Percentiles rank a stretch among this genome's conserved stretches.
Evolutionary conservation across 2,113 vertebrate species (phyloP).

Genomic region (Chionodraco myersi): DNA sequence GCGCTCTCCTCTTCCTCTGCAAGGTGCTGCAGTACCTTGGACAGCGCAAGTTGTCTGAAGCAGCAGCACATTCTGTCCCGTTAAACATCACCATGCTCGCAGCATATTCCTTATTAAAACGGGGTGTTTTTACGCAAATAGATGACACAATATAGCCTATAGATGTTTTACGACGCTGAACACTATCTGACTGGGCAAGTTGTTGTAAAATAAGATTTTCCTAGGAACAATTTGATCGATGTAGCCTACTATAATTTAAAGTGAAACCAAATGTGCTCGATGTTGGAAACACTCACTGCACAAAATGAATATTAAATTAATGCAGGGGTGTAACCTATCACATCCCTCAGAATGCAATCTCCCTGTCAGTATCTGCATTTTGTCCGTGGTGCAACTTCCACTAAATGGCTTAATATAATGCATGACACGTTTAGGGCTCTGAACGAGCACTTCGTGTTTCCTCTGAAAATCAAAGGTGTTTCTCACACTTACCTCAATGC

Average conservation of each 20-base stretch:
- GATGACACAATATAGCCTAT: neutral
- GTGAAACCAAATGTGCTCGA: neutral
- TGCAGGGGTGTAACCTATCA: neutral
- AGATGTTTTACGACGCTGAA: neutral
- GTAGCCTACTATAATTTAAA: neutral
- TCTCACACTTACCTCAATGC: conserved; percentile 89
- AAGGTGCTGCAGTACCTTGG: conserved; percentile 81
- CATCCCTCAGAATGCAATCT: conserved; percentile 10
- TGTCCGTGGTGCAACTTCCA: conserved; percentile 46
- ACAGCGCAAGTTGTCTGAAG: conserved; percentile 71
- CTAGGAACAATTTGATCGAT: neutral
- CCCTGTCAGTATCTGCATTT: conserved; percentile 14
- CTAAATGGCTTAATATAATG: conserved; percentile 10
- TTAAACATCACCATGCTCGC: neutral
- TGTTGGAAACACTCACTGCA: conserved; percentile 19
- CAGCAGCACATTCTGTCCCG: neutral
- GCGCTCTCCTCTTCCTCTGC: neutral
- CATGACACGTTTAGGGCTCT: neutral
- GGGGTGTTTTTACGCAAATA: neutral
- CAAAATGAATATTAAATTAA: conserved; percentile 1
- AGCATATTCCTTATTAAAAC: neutral
- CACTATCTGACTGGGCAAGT: neutral
- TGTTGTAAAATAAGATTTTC: neutral
- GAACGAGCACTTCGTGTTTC: neutral
- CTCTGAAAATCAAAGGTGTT: conserved; percentile 27